phyloP scores from a whole-genome alignment of 2,888 invertebrate genomes.

The Euzetes globulus region DNA sequence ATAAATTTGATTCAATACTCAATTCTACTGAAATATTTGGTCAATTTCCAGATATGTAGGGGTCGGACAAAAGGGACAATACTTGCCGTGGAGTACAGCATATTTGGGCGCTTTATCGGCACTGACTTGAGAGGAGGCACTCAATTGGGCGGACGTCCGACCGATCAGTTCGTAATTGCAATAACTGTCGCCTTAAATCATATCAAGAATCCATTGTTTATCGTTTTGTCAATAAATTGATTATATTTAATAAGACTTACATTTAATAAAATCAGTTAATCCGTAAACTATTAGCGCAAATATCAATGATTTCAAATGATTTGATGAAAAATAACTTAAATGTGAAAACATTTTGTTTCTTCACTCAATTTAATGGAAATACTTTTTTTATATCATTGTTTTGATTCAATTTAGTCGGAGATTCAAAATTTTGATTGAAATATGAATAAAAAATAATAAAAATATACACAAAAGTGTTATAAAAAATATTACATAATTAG shows the following conservation, averaged over 20 bases:
- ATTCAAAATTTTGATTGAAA: too few species aligned
- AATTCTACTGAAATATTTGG: too few species aligned
- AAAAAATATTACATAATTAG: too few species aligned
- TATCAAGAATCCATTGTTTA: not conserved
- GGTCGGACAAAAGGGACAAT: not conserved
- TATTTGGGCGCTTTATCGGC: conserved; percentile 30
- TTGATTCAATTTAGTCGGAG: too few species aligned
- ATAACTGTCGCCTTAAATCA: not conserved
- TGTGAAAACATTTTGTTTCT: not conserved
- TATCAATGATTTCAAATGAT: not conserved
- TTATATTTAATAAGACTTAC: not conserved
- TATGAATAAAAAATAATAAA: too few species aligned
- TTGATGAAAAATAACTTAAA: conserved; percentile 15
- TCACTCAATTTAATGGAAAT: too few species aligned
- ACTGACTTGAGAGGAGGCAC: conserved; percentile 28
- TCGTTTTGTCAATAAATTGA: not conserved
- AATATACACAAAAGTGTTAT: too few species aligned
- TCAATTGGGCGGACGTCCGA: conserved; percentile 26
- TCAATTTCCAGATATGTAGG: too few species aligned
- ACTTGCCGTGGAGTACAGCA: conserved; percentile 35
- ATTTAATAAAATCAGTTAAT: not conserved
- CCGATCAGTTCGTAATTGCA: conserved; percentile 23
- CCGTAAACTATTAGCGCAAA: not conserved
- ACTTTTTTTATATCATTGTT: too few species aligned
- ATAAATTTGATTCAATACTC: too few species aligned